phyloP scores from a whole-genome alignment of 2,888 invertebrate genomes.

The Pyrocoelia pectoralis region DNA sequence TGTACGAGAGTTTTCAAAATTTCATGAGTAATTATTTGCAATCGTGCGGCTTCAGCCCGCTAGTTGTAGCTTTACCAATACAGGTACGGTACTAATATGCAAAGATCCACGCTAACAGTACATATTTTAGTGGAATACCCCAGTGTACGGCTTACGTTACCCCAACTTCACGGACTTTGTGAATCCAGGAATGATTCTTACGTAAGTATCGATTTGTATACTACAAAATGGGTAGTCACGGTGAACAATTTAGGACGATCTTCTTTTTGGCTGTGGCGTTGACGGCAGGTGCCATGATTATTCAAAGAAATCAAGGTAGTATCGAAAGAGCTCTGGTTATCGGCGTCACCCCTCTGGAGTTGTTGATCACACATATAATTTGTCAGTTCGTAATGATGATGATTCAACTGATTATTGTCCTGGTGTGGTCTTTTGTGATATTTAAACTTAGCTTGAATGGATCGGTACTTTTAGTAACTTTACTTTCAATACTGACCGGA shows the following conservation, averaged over 20 bases:
- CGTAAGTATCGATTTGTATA: conserved; percentile 65
- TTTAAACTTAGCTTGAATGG: conserved; percentile 83
- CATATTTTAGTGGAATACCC: conserved; percentile 68
- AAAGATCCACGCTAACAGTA: too few relatives aligned
- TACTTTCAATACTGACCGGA: conserved; percentile 82
- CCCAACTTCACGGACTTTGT: conserved; percentile 95
- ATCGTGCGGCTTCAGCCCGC: conserved; percentile 71
- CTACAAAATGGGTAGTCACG: neutral
- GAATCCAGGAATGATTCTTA: conserved; percentile 90
- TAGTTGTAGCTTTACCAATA: conserved; percentile 69
- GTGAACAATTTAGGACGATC: conserved; percentile 88
- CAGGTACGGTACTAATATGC: conserved; percentile 63
- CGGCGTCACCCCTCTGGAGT: conserved; percentile 82
- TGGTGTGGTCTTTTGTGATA: conserved; percentile 79
- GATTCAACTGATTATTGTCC: conserved; percentile 81
- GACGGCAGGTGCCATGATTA: conserved; percentile 88
- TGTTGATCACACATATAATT: conserved; percentile 85
- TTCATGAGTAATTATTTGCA: conserved; percentile 72
- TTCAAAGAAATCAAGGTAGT: conserved; percentile 90
- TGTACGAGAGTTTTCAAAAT: conserved; percentile 75
- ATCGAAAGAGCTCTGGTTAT: conserved; percentile 89
- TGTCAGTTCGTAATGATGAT: conserved; percentile 89
- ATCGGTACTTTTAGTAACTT: conserved; percentile 74
- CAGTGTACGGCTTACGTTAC: conserved; percentile 76
- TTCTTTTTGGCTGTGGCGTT: conserved; percentile 94